Evolutionary conservation across 1,140 invertebrate genomes (phyloP), one percentile per base, ranked within the genome.

Genomic region (Hyles euphorbiae): DNA sequence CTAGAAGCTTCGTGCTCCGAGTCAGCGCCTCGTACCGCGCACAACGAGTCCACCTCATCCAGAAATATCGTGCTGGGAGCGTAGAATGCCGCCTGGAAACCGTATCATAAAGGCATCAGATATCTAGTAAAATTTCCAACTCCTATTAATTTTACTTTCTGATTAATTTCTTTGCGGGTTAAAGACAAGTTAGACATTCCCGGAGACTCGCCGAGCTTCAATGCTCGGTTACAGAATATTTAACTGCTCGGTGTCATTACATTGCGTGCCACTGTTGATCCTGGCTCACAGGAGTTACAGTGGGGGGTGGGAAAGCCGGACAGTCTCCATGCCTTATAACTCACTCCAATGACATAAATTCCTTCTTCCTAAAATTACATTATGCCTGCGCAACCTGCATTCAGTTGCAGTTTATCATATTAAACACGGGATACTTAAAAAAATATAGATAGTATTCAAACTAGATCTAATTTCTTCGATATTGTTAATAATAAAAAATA

Each of bases 21-120:
- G 74, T 99, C 97, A 0, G 95, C 96, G 11, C 98, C 98, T 77
- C 99, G 90, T 70, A 96, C 93, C 0, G 98, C 98, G 85, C 98
- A 99, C 40, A 99, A 88, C 0, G 98, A 98, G 90, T 99, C 99
- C 65, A 99, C 99, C 91, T 99, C 99, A 87, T 99, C 99, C 54
- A 99, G 97, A 81, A 99, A 99, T 76, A 99, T 99, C n/a, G 98
- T 99, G 72, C 97, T 98, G 2, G 99, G 99, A 12, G 99, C 97
- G 91, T 99, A 98, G 91, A 99, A 99, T 60, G 98, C 91, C 0
- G 98, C 98, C 96, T 97, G 83, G 34, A 90, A 87, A 52, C 40
- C 60, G 34, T 67, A 34, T 34, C n/a, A 53, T n/a, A 2, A 53
- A 53, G 33, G 22, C 33, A 51, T 34, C 3, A 33, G 2, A 45